A percentile compares a stretch with the other conserved stretches of the same genome.
These are phyloP conservation scores for Lepilemur septentrionalis DNA, from an alignment of 2,797 vertebrate genomes.

Conservation along the genomic window DNA sequence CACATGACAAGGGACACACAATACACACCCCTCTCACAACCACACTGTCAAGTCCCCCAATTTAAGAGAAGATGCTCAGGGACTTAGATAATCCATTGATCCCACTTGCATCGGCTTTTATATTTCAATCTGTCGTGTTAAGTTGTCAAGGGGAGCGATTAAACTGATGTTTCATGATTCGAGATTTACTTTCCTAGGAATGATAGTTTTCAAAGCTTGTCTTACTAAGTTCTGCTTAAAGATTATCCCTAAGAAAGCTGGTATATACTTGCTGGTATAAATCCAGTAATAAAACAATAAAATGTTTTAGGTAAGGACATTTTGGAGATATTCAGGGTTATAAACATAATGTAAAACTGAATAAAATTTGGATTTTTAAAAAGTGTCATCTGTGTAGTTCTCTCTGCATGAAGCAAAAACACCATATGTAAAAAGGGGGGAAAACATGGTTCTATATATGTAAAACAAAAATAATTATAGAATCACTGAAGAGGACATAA, in stretches of 20 bases:
- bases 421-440: conserved; percentile 82
- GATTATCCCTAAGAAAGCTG: conserved; percentile 87
- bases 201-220: conserved; percentile 86
- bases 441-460: conserved; percentile 71
- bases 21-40: conserved; percentile 31
- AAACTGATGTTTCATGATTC: conserved; percentile 86
- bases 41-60: conserved; percentile 32
- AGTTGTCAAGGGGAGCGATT: conserved; percentile 87
- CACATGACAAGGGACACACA: conserved; percentile 78
- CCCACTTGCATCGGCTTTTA: conserved; percentile 86
- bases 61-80: conserved; percentile 85
- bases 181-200: conserved; percentile 85
- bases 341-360: conserved; percentile 86
- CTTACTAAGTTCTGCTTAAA: conserved; percentile 83
- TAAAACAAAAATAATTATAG: conserved; percentile 83
- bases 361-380: conserved; percentile 81
- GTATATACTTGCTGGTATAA: conserved; percentile 84
- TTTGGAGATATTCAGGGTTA: conserved; percentile 84
- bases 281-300: conserved; percentile 85
- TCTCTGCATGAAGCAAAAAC: conserved; percentile 81
- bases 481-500: conserved; percentile 68
- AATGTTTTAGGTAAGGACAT: conserved; percentile 86
- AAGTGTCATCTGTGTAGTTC: conserved; percentile 82
- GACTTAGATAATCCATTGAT: conserved; percentile 91
- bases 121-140: conserved; percentile 87